Conservation (phyloP, 2,113 vertebrate species). For the Alligator mississippiensis region DNA sequence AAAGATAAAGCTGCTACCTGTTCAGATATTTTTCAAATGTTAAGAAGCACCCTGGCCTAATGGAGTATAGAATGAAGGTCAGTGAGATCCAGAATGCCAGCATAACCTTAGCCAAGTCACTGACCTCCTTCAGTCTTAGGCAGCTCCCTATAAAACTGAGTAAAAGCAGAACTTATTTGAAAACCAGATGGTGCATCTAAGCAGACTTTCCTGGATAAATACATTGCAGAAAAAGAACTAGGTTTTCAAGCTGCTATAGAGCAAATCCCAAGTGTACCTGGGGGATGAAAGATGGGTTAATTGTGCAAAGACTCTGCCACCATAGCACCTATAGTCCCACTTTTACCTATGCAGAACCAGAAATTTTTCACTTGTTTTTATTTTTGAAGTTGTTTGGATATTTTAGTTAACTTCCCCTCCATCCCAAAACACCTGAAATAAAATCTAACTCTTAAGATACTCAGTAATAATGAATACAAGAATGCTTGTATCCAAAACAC, state of each 20-base stretch:
- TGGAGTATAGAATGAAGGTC: background rate
- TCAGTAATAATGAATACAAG: background rate
- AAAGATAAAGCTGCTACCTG: background rate
- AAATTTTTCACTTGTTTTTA: background rate
- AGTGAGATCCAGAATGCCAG: background rate
- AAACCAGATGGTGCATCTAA: slow-evolving; percentile 7
- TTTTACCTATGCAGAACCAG: background rate
- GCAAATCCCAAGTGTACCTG: background rate
- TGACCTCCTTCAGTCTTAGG: slow-evolving; percentile 5
- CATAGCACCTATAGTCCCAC: background rate
- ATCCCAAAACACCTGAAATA: background rate
- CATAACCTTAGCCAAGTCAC: slow-evolving; percentile 3
- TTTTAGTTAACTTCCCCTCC: background rate
- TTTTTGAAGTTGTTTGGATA: background rate
- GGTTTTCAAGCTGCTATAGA: background rate
- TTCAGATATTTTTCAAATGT: background rate
- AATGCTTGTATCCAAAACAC: background rate
- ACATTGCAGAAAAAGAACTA: background rate
- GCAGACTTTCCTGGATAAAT: background rate
- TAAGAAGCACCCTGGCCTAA: background rate
- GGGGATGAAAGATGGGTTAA: background rate
- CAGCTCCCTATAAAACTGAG: slow-evolving; percentile 29
- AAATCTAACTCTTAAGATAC: background rate
- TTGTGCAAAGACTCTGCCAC: background rate
- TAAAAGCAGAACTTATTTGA: slow-evolving; percentile 21